Percentiles rank a stretch among this genome's conserved stretches.
Conservation (phyloP, 1,140 invertebrate species). For the Zaprionus camerounensis region DNA sequence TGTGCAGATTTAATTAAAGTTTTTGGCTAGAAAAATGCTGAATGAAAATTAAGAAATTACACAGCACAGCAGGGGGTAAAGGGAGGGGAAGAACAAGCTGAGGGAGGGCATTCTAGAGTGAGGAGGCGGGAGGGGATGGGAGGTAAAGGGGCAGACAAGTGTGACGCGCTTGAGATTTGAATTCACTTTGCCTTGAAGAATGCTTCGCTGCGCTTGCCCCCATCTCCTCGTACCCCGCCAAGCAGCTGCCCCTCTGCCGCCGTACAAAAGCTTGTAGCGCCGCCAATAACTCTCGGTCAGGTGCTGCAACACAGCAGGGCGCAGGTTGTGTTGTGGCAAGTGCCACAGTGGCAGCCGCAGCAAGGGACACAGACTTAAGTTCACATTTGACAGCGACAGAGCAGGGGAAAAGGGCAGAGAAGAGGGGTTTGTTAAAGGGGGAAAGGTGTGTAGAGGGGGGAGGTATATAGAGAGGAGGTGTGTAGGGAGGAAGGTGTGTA, state of each 20-base stretch:
- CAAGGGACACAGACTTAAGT: conserved; percentile 50
- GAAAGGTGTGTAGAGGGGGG: too few relatives aligned
- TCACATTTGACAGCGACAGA: conserved; percentile 52
- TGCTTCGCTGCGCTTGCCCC: conserved; percentile 51
- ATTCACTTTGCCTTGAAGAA: conserved; percentile 49
- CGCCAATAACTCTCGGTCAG: conserved; percentile 8
- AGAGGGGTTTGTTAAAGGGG: not conserved
- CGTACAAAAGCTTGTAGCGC: conserved; percentile 35
- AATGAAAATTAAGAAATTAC: not conserved
- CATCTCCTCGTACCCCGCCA: not conserved
- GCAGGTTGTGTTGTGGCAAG: not conserved
- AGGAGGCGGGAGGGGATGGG: not conserved
- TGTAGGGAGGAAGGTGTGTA: not conserved
- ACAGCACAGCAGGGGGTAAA: conserved; percentile 5
- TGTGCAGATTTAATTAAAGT: conserved; percentile 59
- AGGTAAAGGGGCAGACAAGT: not conserved
- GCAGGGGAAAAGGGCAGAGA: too few relatives aligned
- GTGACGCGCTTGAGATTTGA: not conserved
- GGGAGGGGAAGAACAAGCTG: not conserved
- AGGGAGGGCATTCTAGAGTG: not conserved
- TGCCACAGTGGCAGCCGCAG: not conserved
- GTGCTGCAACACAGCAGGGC: not conserved
- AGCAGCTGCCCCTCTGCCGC: not conserved
- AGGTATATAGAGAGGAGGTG: not conserved
- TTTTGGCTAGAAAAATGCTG: conserved; percentile 20